Conservation (phyloP, 2,888 invertebrate genomes). For the Amphipyra tragopoginis region DNA sequence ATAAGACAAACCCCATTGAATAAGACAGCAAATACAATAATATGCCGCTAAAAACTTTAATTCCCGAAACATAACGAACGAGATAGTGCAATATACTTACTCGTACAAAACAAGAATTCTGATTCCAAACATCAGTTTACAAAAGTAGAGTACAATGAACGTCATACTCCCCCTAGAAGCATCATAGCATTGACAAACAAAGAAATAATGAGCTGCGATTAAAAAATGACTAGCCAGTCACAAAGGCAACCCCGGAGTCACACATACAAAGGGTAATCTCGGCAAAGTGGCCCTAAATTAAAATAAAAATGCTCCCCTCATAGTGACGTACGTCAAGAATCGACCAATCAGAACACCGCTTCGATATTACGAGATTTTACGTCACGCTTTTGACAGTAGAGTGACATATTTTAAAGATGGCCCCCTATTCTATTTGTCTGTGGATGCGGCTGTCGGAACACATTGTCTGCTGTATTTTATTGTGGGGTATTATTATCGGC, state of each 20-base stretch:
- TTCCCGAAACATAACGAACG: too few species aligned
- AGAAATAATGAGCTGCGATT: slow-evolving; percentile 76
- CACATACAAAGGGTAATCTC: slow-evolving; percentile 87
- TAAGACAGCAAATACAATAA: too few species aligned
- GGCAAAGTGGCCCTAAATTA: slow-evolving; percentile 84
- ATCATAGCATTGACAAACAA: slow-evolving; percentile 61
- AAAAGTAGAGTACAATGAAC: slow-evolving; percentile 3
- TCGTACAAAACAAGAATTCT: not conserved
- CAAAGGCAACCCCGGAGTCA: slow-evolving; percentile 86
- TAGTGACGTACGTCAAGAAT: slow-evolving; percentile 47
- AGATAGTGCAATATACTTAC: too few species aligned
- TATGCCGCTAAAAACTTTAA: too few species aligned
- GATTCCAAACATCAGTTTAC: slow-evolving; percentile 1
- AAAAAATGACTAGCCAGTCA: slow-evolving; percentile 83
- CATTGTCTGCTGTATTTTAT: slow-evolving; percentile 32
- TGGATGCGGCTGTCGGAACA: slow-evolving; percentile 36
- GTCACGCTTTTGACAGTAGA: slow-evolving; percentile 73
- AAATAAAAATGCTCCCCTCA: slow-evolving; percentile 74
- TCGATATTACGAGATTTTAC: slow-evolving; percentile 68
- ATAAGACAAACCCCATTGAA: too few species aligned
- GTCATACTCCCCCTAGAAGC: slow-evolving; percentile 36
- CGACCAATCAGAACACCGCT: slow-evolving; percentile 72
- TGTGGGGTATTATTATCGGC: slow-evolving; percentile 41
- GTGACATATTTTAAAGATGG: slow-evolving; percentile 84
- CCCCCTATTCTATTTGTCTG: slow-evolving; percentile 67